These are phyloP conservation scores for Drymodes brunneopygia DNA, from an alignment of 2,113 vertebrate species.

Conservation along the genomic window DNA sequence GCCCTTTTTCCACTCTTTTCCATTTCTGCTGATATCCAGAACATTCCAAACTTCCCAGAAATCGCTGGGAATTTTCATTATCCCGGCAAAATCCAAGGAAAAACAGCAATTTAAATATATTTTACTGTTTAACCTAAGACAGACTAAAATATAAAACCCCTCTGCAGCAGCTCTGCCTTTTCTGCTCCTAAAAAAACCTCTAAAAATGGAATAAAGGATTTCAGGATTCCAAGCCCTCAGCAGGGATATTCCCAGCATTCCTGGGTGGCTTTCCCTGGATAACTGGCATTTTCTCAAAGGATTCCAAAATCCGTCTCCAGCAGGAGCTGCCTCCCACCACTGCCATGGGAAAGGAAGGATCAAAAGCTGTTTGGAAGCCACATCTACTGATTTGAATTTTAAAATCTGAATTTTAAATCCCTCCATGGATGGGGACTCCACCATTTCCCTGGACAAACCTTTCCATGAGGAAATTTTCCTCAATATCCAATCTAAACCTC, in stretches of 20 bases:
- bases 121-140: not conserved
- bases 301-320: not conserved
- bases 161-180: not conserved
- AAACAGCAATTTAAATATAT: not conserved
- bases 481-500: not conserved
- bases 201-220: not conserved
- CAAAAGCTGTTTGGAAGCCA: not conserved
- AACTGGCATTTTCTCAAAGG: not conserved
- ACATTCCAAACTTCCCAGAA: not conserved
- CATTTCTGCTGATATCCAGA: fast-evolving
- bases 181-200: not conserved
- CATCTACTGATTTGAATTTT: too few relatives aligned
- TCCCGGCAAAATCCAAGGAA: not conserved
- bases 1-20: not conserved
- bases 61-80: not conserved
- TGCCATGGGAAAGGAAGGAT: not conserved
- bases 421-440: not conserved
- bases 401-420: not conserved
- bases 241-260: not conserved
- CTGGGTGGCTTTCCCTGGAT: not conserved
- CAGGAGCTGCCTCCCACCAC: not conserved
- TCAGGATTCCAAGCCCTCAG: not conserved
- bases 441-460: not conserved
- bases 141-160: not conserved
- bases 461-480: not conserved